Evolutionary conservation across 2,797 vertebrate species (phyloP).

Genomic region (Pseudochirops corinnae): DNA sequence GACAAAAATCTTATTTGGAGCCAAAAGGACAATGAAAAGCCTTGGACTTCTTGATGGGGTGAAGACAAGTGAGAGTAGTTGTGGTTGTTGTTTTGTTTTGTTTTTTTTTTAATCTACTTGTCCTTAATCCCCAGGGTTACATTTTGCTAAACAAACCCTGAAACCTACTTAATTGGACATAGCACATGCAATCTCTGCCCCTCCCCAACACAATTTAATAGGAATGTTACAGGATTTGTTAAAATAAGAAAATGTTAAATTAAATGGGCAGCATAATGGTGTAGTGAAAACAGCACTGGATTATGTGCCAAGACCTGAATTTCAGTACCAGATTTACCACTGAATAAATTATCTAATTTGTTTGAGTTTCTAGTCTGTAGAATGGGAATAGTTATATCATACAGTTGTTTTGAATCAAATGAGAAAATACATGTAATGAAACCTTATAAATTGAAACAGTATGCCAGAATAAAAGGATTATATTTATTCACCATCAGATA

Average conservation of each 20-base stretch:
- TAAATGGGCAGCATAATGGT: not conserved
- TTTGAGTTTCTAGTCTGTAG: not conserved
- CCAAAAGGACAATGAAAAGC: not conserved
- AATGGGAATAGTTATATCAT: not conserved
- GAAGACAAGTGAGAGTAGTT: not conserved
- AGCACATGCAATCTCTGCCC: not conserved
- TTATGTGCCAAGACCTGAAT: not conserved
- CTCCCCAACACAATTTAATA: not conserved
- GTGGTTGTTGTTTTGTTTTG: too few relatives aligned
- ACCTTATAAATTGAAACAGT: not conserved
- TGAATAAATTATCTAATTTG: not conserved
- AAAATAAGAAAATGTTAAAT: not conserved
- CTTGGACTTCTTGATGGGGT: not conserved
- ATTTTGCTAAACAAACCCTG: not conserved
- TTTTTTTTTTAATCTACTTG: conserved; percentile 1
- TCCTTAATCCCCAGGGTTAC: not conserved
- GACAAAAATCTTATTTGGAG: not conserved
- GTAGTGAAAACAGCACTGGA: not conserved
- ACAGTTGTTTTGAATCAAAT: not conserved
- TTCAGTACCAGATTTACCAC: not conserved
- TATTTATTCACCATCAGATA: not conserved
- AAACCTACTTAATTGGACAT: not conserved
- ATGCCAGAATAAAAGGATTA: not conserved
- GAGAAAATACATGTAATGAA: not conserved
- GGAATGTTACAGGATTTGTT: not conserved